Conservation (phyloP, 2,113 vertebrate genomes). For the Ageneiosus marmoratus region DNA sequence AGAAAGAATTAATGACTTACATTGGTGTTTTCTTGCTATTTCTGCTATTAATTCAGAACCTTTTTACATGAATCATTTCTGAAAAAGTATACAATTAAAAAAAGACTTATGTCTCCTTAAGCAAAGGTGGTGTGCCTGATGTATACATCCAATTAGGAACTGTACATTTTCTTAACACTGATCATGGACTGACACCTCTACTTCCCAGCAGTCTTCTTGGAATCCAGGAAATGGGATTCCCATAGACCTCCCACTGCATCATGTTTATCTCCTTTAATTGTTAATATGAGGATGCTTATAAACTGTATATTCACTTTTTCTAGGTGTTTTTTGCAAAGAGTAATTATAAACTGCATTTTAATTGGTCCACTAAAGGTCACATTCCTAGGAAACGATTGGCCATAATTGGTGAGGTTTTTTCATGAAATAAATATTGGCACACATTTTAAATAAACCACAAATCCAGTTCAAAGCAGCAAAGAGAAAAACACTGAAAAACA, state of each 20-base stretch:
- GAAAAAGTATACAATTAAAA: neutral
- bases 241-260: neutral
- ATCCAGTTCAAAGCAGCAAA: conserved; percentile 2
- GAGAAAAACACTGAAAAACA: conserved; percentile 5
- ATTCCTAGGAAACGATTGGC: neutral
- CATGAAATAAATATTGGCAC: conserved; percentile 18
- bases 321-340: neutral
- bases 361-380: neutral
- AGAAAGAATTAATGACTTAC: neutral
- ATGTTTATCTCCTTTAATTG: neutral
- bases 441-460: conserved; percentile 4
- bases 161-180: neutral
- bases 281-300: neutral
- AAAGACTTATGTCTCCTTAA: neutral
- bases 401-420: neutral
- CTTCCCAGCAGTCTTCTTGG: conserved; percentile 56
- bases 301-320: neutral
- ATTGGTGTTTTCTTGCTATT: neutral
- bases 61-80: neutral
- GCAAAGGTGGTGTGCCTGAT: neutral
- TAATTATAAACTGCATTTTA: neutral
- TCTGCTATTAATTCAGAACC: neutral
- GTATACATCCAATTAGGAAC: neutral
- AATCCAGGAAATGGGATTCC: conserved; percentile 55
- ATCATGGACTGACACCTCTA: conserved; percentile 45